Conservation (phyloP, 2,888 invertebrate species). For the Pristionchus arcanus region DNA sequence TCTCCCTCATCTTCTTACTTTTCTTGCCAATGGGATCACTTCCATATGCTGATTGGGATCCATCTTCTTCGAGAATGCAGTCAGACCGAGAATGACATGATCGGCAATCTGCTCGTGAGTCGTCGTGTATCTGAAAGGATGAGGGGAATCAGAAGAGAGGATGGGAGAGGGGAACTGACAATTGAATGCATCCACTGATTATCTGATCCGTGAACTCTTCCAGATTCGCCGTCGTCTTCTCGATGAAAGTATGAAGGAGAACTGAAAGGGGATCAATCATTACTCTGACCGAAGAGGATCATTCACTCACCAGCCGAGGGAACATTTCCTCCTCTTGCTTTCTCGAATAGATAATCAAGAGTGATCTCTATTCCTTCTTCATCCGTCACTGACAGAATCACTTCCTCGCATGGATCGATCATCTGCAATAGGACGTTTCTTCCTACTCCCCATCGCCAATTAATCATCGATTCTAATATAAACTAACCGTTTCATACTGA, state of each 20-base stretch:
- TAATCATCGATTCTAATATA: not conserved
- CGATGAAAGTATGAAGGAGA: constrained; percentile 68
- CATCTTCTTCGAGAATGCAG: constrained; percentile 88
- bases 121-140: constrained; percentile 25
- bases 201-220: constrained; percentile 50
- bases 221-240: constrained; percentile 62
- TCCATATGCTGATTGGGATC: constrained; percentile 59
- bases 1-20: constrained; percentile 55
- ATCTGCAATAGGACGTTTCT: constrained; percentile 58
- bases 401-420: constrained; percentile 80
- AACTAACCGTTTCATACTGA: constrained; percentile 64
- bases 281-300: not conserved
- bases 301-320: constrained; percentile 48
- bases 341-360: constrained; percentile 90
- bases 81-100: constrained; percentile 93
- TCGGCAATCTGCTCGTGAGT: constrained; percentile 85
- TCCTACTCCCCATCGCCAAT: too few relatives aligned
- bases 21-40: constrained; percentile 58
- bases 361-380: constrained; percentile 89
- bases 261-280: constrained; percentile 83
- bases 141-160: not conserved
- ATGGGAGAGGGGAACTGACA: not conserved
- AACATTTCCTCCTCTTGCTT: constrained; percentile 84
- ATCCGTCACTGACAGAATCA: constrained; percentile 92
- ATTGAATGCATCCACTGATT: constrained; percentile 48